These are phyloP conservation scores for Cryptotermes secundus DNA, from an alignment of 1,140 invertebrate species.

Conservation along the genomic window DNA sequence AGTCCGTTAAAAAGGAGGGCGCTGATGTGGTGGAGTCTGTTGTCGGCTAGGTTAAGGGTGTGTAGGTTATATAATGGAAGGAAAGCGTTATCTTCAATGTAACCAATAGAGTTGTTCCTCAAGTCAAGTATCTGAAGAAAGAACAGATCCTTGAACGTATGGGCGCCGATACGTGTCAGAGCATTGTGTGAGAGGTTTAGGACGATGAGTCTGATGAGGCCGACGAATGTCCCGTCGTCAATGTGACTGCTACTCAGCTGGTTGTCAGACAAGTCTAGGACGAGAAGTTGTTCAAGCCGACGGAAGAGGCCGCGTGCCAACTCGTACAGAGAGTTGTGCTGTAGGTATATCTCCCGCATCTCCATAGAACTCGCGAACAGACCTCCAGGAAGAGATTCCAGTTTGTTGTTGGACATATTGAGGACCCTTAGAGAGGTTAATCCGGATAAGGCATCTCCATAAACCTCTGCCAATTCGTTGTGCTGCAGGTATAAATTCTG, in stretches of 20 bases:
- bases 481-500: slow-evolving; percentile 76
- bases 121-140: slow-evolving; percentile 85
- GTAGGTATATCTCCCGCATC: slow-evolving; percentile 78
- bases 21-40: slow-evolving; percentile 77
- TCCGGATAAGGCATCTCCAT: slow-evolving; percentile 71
- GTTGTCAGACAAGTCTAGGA: slow-evolving; percentile 86
- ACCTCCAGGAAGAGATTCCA: slow-evolving; percentile 73
- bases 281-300: slow-evolving; percentile 75
- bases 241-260: slow-evolving; percentile 78
- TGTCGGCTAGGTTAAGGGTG: slow-evolving; percentile 81
- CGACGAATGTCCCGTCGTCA: slow-evolving; percentile 78
- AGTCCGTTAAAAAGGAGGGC: slow-evolving; percentile 80
- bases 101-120: slow-evolving; percentile 82
- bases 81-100: slow-evolving; percentile 84
- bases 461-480: slow-evolving; percentile 80
- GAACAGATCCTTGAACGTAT: slow-evolving; percentile 84
- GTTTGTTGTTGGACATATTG: slow-evolving; percentile 80
- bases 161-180: slow-evolving; percentile 75
- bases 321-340: slow-evolving; percentile 77
- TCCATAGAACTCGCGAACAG: slow-evolving; percentile 75
- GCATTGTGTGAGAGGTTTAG: slow-evolving; percentile 83
- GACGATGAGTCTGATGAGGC: slow-evolving; percentile 78
- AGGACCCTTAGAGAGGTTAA: slow-evolving; percentile 72
- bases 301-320: slow-evolving; percentile 80
- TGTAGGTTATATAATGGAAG: slow-evolving; percentile 82